phyloP scores from a whole-genome alignment of 2,888 invertebrate genomes.

The Pegoplata infirma region DNA sequence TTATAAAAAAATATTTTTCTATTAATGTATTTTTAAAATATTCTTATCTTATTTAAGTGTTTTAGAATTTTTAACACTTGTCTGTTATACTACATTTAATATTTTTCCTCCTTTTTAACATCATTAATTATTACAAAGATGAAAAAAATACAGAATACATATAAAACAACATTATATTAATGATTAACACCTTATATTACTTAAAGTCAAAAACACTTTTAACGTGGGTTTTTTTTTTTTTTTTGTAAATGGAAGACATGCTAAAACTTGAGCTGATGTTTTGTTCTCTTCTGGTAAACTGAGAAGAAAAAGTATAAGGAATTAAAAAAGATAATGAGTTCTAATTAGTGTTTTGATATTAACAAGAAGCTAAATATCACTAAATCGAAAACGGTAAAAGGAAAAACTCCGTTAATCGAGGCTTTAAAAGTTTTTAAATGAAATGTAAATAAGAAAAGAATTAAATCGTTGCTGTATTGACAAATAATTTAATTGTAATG shows the following conservation, averaged over 20 bases:
- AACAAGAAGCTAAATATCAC: too few relatives aligned
- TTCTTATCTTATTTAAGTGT: slow-evolving; percentile 34
- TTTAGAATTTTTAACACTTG: slow-evolving; percentile 48
- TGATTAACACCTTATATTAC: slow-evolving; percentile 57
- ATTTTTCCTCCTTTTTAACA: slow-evolving; percentile 17
- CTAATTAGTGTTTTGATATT: too few relatives aligned
- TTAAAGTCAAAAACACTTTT: slow-evolving; percentile 12
- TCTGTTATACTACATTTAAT: slow-evolving; percentile 5
- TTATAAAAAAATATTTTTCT: background rate
- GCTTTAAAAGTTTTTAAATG: too few relatives aligned
- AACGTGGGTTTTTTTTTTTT: slow-evolving; percentile 39
- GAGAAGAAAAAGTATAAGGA: too few relatives aligned
- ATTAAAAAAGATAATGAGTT: too few relatives aligned
- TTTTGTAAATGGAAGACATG: background rate
- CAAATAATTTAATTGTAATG: too few relatives aligned
- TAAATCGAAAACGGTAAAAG: too few relatives aligned
- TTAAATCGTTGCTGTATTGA: too few relatives aligned
- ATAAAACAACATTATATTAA: slow-evolving; percentile 50
- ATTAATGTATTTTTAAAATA: background rate
- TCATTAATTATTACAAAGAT: slow-evolving; percentile 54
- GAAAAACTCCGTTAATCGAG: too few relatives aligned
- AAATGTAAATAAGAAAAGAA: too few relatives aligned
- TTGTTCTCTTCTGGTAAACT: too few relatives aligned
- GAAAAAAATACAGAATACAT: background rate
- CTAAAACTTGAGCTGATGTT: too few relatives aligned